Base-by-base conservation (phyloP, 2,113 vertebrate species). In the Brachyhypopomus occidentalis region DNA sequence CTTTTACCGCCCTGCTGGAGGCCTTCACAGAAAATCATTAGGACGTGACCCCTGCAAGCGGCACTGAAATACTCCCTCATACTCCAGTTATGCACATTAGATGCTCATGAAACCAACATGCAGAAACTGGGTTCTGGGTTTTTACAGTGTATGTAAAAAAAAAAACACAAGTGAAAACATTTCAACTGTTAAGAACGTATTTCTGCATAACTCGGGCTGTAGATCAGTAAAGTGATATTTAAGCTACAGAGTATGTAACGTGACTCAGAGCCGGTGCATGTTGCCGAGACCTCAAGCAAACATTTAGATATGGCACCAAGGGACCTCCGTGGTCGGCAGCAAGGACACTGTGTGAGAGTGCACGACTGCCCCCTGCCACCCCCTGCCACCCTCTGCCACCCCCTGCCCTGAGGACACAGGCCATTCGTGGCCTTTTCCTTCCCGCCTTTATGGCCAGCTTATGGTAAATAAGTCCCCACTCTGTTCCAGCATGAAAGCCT, bases 401-500 rank as follows among this genome's bases (percentile, higher is more conserved):
- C 77, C 27, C 52, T 75, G 27, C 27, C 70, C 59, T 78, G 72
- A 45, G 48, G 70, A 81, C 25, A 8, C 56, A 76, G 64, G 27
- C 78, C 75, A 72, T 59, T 38, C 66, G 25, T 34, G 73, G 59
- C 48, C 45, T 27, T 70, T 62, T 62, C 74, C 71, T 69, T 41
- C 41, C 60, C 11, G 58, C 81, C 34, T 84, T 81, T 63, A 79
- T 67, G 85, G 78, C 60, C 80, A 84, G 80, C 82, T 79, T 87
- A 72, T 75, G 73, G 80, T 83, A 84, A 89, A 89, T 77, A 79
- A 82, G 72, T 77, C 78, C 83, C 80, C 70, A 70, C 82, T 79
- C 59, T 59, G 77, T 27, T 79, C 62, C 85, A 85, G 87, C 88
- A 82, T 90, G 89, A 90, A 92, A 88, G 79, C 89, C 86, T 89